Conservation (phyloP, 2,888 invertebrate species). For the Eupithecia inturbata region DNA sequence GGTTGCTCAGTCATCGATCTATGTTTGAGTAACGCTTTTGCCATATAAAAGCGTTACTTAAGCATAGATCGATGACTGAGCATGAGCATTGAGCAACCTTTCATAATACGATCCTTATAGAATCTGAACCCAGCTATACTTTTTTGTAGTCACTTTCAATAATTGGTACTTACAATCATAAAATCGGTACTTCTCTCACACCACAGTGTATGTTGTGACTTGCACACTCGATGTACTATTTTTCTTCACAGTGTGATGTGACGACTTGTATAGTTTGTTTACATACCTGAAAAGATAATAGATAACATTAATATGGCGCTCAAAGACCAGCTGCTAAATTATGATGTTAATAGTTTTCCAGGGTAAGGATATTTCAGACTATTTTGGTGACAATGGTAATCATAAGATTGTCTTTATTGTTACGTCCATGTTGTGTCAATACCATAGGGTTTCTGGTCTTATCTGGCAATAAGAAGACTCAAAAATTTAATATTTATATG, state of each 20-base stretch:
- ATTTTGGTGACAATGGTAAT: background rate
- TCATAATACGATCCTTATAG: too few relatives aligned
- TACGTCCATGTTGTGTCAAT: background rate
- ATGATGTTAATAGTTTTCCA: background rate
- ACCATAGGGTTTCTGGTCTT: background rate
- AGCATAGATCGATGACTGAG: too few relatives aligned
- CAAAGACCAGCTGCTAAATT: background rate
- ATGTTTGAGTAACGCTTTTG: too few relatives aligned
- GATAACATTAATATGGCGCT: conserved; percentile 10
- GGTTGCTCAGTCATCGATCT: too few relatives aligned
- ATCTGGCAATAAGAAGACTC: background rate
- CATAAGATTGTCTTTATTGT: background rate
- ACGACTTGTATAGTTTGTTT: conserved; percentile 29
- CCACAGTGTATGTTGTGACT: conserved; percentile 16
- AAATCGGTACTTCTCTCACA: background rate
- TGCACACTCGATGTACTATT: conserved; percentile 30
- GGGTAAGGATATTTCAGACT: background rate
- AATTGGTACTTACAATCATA: conserved; percentile 6
- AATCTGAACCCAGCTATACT: too few relatives aligned
- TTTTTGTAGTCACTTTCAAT: background rate
- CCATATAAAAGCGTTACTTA: too few relatives aligned
- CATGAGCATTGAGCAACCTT: too few relatives aligned
- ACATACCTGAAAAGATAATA: conserved; percentile 58
- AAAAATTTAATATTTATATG: background rate
- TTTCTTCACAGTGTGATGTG: conserved; percentile 32